Base-by-base conservation (phyloP, 2,888 invertebrate genomes). In the Tetheella fluctuosa region DNA sequence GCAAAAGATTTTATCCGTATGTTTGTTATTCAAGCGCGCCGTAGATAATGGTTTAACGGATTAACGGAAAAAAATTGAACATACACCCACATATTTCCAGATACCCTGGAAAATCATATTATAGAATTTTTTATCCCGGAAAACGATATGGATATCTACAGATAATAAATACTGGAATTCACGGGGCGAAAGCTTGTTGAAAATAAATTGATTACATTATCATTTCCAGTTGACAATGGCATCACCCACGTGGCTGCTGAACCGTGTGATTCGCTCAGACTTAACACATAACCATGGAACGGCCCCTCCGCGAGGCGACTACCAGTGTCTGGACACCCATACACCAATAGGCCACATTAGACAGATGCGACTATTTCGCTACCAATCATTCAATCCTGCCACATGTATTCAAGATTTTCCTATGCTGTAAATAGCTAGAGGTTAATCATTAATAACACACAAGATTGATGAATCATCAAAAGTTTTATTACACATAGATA, bases 321-420 rank as follows among this genome's bases (percentile, higher is more conserved):
- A 92, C 70, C 91, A 92, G 62, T 92, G 88, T 58, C 79, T 93
- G 34, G 93, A 93, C 70, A 89, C 89, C 0, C 91, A 93, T 71
- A 91, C 92, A 0, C 92, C 93, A 4, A 92, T 93, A 23, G 85
- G 81, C 0, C 92, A 92, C 67, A 91, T 93, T 48, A 85, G 92
- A 17, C 72, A 84, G 58, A 76, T 93, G 81, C 79, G 87, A 65
- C 77, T 84, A 15, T 88, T 81, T 73, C 85, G 92, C 10, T 85
- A 85, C 67, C 85, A 88, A 66, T 92, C 93, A 4, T 91, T 91
- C 62, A 79, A 92, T 63, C 93, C 92, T 1, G 83, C 86, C 20
- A 85, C 89, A 8, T 83, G 91, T 59, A 69, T 87, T 23, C 88
- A 86, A 75, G 81, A 86, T 62, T 92, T 90, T 65, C 88, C 89